Evolutionary conservation across 1,140 invertebrate species (phyloP).

Genomic region (Drosophila pallidifrons): DNA sequence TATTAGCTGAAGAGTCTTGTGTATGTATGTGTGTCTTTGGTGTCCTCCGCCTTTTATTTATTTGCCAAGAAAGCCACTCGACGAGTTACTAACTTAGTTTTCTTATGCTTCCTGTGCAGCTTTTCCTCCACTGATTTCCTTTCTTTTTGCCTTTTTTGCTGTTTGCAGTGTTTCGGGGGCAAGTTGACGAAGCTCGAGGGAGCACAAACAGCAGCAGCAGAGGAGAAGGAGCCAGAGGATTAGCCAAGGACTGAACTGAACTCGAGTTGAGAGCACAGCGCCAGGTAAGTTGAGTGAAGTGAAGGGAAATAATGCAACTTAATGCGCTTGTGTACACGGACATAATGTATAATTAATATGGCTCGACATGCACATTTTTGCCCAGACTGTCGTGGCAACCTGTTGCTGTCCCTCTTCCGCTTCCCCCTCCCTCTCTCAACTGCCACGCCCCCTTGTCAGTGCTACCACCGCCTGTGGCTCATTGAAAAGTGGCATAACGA

Average conservation of each 20-base stretch:
- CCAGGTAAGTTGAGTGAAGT: constrained; percentile 15
- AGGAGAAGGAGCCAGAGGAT: constrained; percentile 24
- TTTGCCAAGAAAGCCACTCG: constrained; percentile 51
- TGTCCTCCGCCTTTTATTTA: constrained; percentile 16
- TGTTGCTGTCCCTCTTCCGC: constrained; percentile 54
- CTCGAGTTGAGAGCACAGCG: background rate
- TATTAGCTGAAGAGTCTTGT: constrained; percentile 43
- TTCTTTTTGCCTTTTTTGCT: constrained; percentile 1
- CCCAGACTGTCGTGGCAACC: constrained; percentile 44
- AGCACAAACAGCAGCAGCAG: constrained; percentile 28
- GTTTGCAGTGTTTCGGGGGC: constrained; percentile 31
- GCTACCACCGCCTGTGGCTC: constrained; percentile 29
- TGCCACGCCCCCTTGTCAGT: background rate
- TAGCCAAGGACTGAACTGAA: constrained; percentile 35
- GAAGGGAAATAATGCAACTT: constrained; percentile 74
- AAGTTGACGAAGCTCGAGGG: constrained; percentile 40
- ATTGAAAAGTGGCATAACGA: constrained; percentile 82
- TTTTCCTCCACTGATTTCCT: background rate
- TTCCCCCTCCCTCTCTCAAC: background rate
- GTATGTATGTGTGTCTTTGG: background rate
- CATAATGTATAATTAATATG: constrained; percentile 82
- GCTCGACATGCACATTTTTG: constrained; percentile 67
- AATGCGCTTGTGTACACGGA: constrained; percentile 70
- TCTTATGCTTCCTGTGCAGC: constrained; percentile 47
- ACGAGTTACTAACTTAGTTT: constrained; percentile 69